Base-by-base conservation (phyloP, 1,140 invertebrate genomes). In the Caligus rogercresseyi region DNA sequence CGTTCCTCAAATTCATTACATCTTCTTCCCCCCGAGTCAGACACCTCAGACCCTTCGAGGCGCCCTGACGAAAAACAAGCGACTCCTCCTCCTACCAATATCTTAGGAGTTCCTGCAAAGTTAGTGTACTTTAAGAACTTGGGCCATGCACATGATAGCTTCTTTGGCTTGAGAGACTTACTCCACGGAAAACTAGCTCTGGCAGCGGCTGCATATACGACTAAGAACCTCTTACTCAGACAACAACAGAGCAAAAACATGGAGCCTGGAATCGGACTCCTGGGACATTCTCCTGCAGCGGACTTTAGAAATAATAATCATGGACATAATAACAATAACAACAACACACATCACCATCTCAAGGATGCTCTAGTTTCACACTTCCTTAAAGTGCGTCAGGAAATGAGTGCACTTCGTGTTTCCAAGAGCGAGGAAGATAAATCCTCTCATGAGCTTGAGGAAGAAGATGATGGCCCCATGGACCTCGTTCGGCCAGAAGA, bases 321-420 rank as follows among this genome's bases (percentile, higher is more conserved):
- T 26, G 61, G 63, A 51, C 66, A 69, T 61, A 67, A 68, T 51
- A 69, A 67, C 65, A 68, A 67, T 57, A 66, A 68, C 55, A 81
- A 83, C 68, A 85, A 86, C 72, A 86, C 86, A 62, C 78, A 68
- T 31, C 69, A 67, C 43, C 65, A 63, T 43, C 65, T 56, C 16
- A 69, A 67, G 24, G 69, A 66, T 15, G 66, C 66, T 15, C 65
- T 75, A 20, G 66, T 25, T 26, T 63, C 54, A 18, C 58, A 65
- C 43, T 52, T 55, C 51, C 53, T 43, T 64, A 68, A 61, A 69
- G 72, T 65, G 68, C 65, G 52, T 54, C 60, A 54, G 52, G 60
- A 64, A 54, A 65, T 26, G 64, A 62, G 23, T 51, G 60, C 57
- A 24, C 51, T 53, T 23, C 55, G 43, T 51, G 56, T 53, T 56